Base-by-base conservation (phyloP, 2,797 vertebrate species). In the Syngnathus acus region DNA sequence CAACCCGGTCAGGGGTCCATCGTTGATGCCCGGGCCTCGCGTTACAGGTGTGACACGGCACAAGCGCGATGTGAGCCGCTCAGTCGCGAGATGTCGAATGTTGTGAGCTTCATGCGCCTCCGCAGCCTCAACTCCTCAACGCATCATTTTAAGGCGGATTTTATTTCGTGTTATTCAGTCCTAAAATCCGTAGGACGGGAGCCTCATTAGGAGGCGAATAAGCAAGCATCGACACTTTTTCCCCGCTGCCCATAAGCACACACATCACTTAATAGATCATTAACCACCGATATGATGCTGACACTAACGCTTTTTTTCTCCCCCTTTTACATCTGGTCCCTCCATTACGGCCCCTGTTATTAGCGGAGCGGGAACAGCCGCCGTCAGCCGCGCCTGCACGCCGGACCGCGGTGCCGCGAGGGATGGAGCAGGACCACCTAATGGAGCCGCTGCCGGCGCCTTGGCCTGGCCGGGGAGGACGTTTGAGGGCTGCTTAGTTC, bases 221-320 rank as follows among this genome's bases (percentile, higher is more conserved):
- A 92, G 92, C 91, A 89, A 87, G 87, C 92, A 92, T 93, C 92
- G 81, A 92, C 91, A 91, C 88, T 92, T 94, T 92, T 86, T 89
- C 90, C 88, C 48, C 17, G 90, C 90, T 90, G 90, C 90, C 89
- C 90, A 91, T 91, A 92, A 92, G 91, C 91, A 85, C 90, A 82
- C 79, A 76, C 83, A 90, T 92, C 89, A 85, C 91, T 90, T 92
- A 91, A 92, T 92, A 94, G 92, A 94, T 93, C 90, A 94, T 95
- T 94, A 94, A 94, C 93, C 90, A 91, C 82, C 87, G 86, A 89
- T 90, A 80, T 89, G 89, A 84, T 92, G 92, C 92, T 92, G 91
- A 92, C 91, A 89, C 82, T 84, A 83, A 88, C 85, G 84, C 89
- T 89, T 86, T 85, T 53, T 64, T 37, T 48, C 23, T 38, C 48